A percentile compares a stretch with the other conserved stretches of the same genome.
These are phyloP conservation scores for Bambusicola thoracicus DNA, from an alignment of 2,113 vertebrate genomes.

Conservation along the genomic window DNA sequence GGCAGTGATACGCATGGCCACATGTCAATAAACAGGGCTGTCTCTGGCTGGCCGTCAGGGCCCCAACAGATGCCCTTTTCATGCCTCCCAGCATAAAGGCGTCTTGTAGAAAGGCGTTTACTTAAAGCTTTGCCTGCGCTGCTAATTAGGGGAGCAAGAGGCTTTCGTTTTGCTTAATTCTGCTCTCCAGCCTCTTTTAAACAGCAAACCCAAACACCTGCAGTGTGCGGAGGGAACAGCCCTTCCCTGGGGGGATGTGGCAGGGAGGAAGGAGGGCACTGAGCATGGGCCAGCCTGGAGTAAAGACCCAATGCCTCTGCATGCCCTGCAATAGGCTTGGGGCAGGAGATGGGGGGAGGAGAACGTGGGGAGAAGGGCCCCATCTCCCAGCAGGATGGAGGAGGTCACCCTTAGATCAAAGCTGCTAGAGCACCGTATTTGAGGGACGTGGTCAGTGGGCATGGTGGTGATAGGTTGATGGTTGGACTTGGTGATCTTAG, in stretches of 20 bases:
- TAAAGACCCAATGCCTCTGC: neutral
- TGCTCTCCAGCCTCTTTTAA: neutral
- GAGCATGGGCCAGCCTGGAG: fast-evolving
- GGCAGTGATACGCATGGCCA: neutral
- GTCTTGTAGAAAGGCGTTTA: constrained; percentile 35
- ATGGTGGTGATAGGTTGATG: no score
- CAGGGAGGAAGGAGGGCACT: neutral
- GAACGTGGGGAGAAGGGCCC: neutral
- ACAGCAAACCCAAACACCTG: neutral
- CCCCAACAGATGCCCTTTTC: constrained; percentile 62
- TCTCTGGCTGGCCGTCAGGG: neutral
- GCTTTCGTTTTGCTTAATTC: constrained; percentile 38
- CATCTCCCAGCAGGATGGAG: neutral
- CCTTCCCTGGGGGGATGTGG: neutral
- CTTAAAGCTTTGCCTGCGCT: constrained; percentile 2
- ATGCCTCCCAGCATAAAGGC: constrained; percentile 28
- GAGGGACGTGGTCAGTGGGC: no score
- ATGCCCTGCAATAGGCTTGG: neutral
- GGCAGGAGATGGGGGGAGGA: neutral
- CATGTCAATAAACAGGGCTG: constrained; percentile 55
- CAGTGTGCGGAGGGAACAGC: neutral
- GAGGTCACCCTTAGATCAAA: neutral
- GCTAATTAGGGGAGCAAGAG: constrained; percentile 47
- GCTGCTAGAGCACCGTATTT: no score
- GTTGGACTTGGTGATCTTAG: no score